Base-by-base conservation (phyloP, 1,140 invertebrate species). In the Octopus bimaculoides region DNA sequence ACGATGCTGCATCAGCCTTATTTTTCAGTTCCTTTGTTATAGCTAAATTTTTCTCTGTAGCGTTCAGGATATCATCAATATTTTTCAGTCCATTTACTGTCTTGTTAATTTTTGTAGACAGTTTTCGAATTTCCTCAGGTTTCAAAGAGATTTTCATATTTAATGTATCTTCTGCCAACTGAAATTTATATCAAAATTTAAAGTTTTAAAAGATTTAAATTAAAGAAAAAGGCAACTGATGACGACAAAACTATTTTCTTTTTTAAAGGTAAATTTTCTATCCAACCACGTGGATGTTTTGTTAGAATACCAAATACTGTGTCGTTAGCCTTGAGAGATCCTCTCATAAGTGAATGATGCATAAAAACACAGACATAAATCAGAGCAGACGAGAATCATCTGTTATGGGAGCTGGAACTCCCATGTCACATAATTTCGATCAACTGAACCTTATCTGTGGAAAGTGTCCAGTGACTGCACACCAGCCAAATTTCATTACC, bases 11-110 rank as follows among this genome's bases (percentile, higher is more conserved):
- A 82, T 95, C 94, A 1, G 96, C 96, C 83, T 92, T 91, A 78
- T 92, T 89, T 87, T 97, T 96, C 0, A 98, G 91, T 7, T 91
- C 85, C 83, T 94, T 93, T 0, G 96, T 96, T 82, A 91, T 90
- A 52, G 92, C 90, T 75, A 97, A 90, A 89, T 97, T 95, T 54
- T 93, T 92, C 77, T 93, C 92, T 0, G 97, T 98, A 75, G 94
- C 96, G 52, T 92, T 91, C 66, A 98, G 93, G 84, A 98, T 98
- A 80, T 92, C 92, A 85, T 98, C 96, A 79, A 97, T 97, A 87
- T 98, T 93, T 54, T 95, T 96, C 6, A 98, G 90, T 9, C 94
- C 94, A 5, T 93, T 92, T 7, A 98, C 95, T 8, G 96, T 96
- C 20, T 93, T 91, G 86, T 96, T 95, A 78, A 99, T 98, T 84